phyloP scores from a whole-genome alignment of 2,888 invertebrate species.

The Scotopteryx bipunctaria region DNA sequence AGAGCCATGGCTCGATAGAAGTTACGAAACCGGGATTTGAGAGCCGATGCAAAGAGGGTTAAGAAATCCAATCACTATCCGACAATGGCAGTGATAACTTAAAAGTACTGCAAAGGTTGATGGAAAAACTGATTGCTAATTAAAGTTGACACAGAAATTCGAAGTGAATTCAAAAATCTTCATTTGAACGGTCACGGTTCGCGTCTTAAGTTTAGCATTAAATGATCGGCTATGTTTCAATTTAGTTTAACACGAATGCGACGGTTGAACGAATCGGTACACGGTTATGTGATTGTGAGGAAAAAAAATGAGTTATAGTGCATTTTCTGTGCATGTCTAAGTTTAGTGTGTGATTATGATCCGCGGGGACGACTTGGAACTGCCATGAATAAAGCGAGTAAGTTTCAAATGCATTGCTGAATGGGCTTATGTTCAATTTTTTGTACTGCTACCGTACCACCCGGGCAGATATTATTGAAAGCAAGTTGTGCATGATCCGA shows the following conservation, averaged over 20 bases:
- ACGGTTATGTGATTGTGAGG: conserved; percentile 81
- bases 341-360: conserved; percentile 73
- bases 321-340: conserved; percentile 59
- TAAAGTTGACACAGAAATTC: conserved; percentile 82
- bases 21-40: conserved; percentile 61
- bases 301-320: conserved; percentile 71
- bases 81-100: conserved; percentile 70
- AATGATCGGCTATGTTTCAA: conserved; percentile 83
- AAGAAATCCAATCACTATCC: conserved; percentile 71
- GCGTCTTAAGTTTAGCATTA: conserved; percentile 78
- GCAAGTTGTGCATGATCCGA: conserved; percentile 73
- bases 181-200: conserved; percentile 80
- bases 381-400: conserved; percentile 78
- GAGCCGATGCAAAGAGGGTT: conserved; percentile 62
- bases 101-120: conserved; percentile 67
- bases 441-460: conserved; percentile 52
- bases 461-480: conserved; percentile 66
- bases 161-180: conserved; percentile 77
- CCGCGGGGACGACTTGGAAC: conserved; percentile 61
- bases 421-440: conserved; percentile 25
- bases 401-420: conserved; percentile 46
- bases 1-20: conserved; percentile 43
- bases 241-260: conserved; percentile 79
- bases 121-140: conserved; percentile 81
- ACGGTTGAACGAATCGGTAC: conserved; percentile 79